These are phyloP conservation scores for Limnephilus auricula DNA, from an alignment of 2,888 invertebrate species.

Conservation along the genomic window DNA sequence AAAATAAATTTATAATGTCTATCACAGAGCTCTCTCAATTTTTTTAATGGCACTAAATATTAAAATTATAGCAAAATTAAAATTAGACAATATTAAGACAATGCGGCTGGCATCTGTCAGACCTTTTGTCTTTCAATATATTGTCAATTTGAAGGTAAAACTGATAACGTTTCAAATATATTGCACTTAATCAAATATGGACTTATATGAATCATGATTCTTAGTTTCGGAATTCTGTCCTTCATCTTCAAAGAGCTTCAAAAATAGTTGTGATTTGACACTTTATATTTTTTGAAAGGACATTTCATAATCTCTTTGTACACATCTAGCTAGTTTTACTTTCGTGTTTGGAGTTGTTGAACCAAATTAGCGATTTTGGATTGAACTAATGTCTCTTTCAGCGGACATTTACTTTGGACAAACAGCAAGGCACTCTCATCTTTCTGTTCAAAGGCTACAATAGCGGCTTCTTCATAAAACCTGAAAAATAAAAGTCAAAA, in stretches of 20 bases:
- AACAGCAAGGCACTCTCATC: conserved; percentile 83
- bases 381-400: conserved; percentile 54
- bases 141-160: background rate
- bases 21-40: conserved; percentile 22
- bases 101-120: background rate
- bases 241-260: background rate
- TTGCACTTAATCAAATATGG: background rate
- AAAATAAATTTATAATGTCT: conserved; percentile 4
- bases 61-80: background rate
- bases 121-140: background rate
- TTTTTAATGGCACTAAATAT: conserved; percentile 35
- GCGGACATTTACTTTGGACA: conserved; percentile 82
- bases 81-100: background rate
- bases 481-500: conserved; percentile 73
- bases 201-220: background rate
- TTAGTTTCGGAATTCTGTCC: background rate
- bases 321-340: conserved; percentile 30
- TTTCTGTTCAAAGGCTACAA: conserved; percentile 87
- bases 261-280: background rate
- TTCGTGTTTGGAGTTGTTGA: conserved; percentile 56
- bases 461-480: conserved; percentile 87
- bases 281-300: conserved; percentile 36
- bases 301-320: background rate
- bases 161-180: background rate
- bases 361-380: conserved; percentile 55